Evolutionary conservation across 2,113 vertebrate genomes (phyloP), one percentile per base, ranked within the genome.

Genomic region (Tupaia tana): DNA sequence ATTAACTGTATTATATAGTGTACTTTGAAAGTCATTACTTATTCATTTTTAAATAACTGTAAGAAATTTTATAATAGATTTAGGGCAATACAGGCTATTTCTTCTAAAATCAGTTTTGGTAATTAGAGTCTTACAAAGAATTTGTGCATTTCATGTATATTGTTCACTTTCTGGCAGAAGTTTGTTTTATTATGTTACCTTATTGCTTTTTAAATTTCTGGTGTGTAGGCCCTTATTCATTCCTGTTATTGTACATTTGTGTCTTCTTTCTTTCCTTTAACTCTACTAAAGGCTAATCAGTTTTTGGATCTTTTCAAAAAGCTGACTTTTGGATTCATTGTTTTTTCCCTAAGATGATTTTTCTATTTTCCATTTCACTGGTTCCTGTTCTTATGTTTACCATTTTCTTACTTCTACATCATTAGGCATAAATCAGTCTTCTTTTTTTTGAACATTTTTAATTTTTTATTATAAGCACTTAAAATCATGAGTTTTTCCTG

Each of bases 131-230:
- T 93, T 86, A 85, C 59, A 75, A 92, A 56, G 20, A 90, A 87
- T 87, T 69, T 89, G 20, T 85, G 2, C 43, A 80, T 91, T 88
- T 96, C 19, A 93, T 89, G 66, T 70, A 67, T 89, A 67, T 67
- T 59, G 18, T 70, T 91, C 19, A 79, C 31, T 67, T 86, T 95
- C 69, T 43, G 19, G 14, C 20, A 56, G 16, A 34, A 58, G 6
- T 9, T 90, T 71, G 29, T 73, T 89, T 89, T 91, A 75, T 29
- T 70, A 27, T 84, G 86, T 75, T 81, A 86, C 4, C 61, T 69
- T 34, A 22, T 66, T 43, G 43, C 81, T 24, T 9, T 86, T 92
- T 94, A 64, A n/a, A 70, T 77, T 75, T 54, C 16, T 66, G 10
- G 13, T 59, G 70, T 85, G 1, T 29, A 81, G 67, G 3, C 6